A percentile compares a stretch with the other conserved stretches of the same genome.
Evolutionary conservation across 1,140 invertebrate genomes (phyloP).

Genomic region (Acromyrmex charruanus): DNA sequence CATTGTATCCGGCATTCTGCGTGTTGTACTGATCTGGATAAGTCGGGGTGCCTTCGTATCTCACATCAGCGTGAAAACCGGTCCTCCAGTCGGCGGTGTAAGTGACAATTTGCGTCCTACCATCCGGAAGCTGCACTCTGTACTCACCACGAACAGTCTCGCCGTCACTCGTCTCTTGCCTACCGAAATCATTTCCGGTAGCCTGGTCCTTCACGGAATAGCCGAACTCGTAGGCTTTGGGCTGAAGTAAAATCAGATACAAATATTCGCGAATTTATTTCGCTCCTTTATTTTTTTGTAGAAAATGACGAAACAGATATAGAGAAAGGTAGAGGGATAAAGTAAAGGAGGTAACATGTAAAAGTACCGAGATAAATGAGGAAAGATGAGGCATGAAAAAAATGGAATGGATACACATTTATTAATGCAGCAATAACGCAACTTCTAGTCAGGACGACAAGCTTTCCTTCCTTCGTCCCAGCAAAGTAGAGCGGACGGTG

Average conservation of each 20-base stretch:
- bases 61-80: conserved; percentile 93
- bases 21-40: conserved; percentile 87
- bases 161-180: conserved; percentile 91
- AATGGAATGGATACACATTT: conserved; percentile 24
- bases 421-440: conserved; percentile 11
- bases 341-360: not conserved
- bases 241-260: conserved; percentile 83
- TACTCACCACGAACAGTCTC: conserved; percentile 91
- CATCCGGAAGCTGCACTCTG: conserved; percentile 91
- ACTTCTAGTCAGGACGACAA: conserved; percentile 13
- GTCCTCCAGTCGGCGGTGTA: conserved; percentile 93
- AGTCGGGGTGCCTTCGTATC: conserved; percentile 91
- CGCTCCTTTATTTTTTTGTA: not conserved
- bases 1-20: conserved; percentile 72
- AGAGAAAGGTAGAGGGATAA: not conserved
- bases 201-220: conserved; percentile 92
- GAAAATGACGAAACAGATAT: not conserved
- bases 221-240: conserved; percentile 92
- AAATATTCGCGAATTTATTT: too few species aligned
- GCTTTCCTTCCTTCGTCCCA: conserved; percentile 54
- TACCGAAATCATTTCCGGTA: conserved; percentile 91
- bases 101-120: conserved; percentile 90
- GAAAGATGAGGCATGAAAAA: conserved; percentile 11
- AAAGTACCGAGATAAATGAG: conserved; percentile 17
- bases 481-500: conserved; percentile 54